Percentiles rank a stretch among this genome's conserved stretches.
These are phyloP conservation scores for Melieria omissa DNA, from an alignment of 2,888 invertebrate species.

Conservation along the genomic window DNA sequence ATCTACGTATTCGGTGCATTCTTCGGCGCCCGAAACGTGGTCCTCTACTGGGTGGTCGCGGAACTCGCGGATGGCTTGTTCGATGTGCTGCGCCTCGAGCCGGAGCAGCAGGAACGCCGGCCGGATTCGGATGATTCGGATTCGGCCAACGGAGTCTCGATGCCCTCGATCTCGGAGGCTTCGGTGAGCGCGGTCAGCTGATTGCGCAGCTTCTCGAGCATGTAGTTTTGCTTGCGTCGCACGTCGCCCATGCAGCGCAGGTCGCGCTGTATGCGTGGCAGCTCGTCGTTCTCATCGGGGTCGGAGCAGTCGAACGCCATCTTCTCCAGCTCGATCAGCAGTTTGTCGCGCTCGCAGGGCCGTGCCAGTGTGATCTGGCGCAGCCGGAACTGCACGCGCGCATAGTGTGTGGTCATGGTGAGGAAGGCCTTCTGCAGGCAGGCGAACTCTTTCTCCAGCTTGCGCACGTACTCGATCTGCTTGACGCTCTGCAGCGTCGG, in stretches of 20 bases:
- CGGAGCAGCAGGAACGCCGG: too few species aligned
- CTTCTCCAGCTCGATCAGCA: constrained; percentile 54
- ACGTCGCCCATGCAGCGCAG: constrained; percentile 50
- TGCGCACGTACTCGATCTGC: constrained; percentile 49
- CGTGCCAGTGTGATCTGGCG: constrained; percentile 53
- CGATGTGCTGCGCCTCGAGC: too few species aligned
- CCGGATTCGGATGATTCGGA: background rate
- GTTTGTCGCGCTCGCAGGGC: constrained; percentile 44
- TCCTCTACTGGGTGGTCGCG: too few species aligned
- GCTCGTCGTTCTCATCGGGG: constrained; percentile 31
- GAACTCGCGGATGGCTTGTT: too few species aligned
- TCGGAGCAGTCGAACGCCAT: constrained; percentile 48
- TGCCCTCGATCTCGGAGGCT: constrained; percentile 9
- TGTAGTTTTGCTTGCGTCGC: constrained; percentile 47
- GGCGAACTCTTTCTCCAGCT: constrained; percentile 54
- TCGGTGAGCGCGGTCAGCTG: constrained; percentile 25
- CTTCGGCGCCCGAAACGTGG: too few species aligned
- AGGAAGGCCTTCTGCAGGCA: constrained; percentile 54
- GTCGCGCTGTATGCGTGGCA: constrained; percentile 51
- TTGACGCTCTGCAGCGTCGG: constrained; percentile 30
- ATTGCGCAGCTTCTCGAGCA: constrained; percentile 49
- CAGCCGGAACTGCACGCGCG: constrained; percentile 58
- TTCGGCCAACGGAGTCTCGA: background rate
- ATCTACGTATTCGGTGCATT: too few species aligned
- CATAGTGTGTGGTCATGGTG: constrained; percentile 55